Percentiles rank a stretch among this genome's conserved stretches.
Conservation (phyloP, 2,888 invertebrate genomes). For the Anorthoa munda region DNA sequence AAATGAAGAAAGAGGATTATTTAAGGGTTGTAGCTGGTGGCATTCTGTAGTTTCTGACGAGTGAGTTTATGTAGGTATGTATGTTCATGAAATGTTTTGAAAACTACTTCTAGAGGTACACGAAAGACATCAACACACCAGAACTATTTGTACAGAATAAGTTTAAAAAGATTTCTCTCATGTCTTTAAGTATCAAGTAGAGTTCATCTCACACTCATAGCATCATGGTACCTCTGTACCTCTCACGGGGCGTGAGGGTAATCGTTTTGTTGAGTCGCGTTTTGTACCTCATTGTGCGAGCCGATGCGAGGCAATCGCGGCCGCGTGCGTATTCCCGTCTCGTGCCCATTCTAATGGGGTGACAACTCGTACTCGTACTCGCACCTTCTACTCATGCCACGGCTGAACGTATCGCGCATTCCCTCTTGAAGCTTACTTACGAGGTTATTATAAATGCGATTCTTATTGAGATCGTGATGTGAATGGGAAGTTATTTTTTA, state of each 20-base stretch:
- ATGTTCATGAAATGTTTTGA: too few relatives aligned
- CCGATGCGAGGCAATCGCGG: conserved; percentile 80
- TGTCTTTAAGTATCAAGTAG: conserved; percentile 72
- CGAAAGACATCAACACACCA: not conserved
- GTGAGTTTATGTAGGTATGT: too few relatives aligned
- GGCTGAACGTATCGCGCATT: conserved; percentile 71
- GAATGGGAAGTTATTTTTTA: conserved; percentile 69
- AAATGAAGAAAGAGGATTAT: too few relatives aligned
- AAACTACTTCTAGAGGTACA: too few relatives aligned
- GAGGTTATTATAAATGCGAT: conserved; percentile 81
- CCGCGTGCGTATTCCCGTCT: conserved; percentile 81
- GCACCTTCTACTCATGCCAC: conserved; percentile 59
- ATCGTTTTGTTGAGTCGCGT: conserved; percentile 87
- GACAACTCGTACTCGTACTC: conserved; percentile 78
- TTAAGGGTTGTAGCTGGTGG: too few relatives aligned
- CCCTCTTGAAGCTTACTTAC: conserved; percentile 75
- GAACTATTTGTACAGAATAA: too few relatives aligned
- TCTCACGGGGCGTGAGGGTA: conserved; percentile 84
- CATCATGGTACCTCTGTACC: conserved; percentile 68
- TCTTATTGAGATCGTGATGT: conserved; percentile 75
- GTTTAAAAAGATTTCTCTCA: too few relatives aligned
- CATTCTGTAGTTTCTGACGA: too few relatives aligned
- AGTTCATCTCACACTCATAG: conserved; percentile 63
- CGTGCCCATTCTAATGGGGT: conserved; percentile 86
- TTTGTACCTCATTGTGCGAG: conserved; percentile 84